phyloP scores from a whole-genome alignment of 2,888 invertebrate species.

The Rapana venosa region DNA sequence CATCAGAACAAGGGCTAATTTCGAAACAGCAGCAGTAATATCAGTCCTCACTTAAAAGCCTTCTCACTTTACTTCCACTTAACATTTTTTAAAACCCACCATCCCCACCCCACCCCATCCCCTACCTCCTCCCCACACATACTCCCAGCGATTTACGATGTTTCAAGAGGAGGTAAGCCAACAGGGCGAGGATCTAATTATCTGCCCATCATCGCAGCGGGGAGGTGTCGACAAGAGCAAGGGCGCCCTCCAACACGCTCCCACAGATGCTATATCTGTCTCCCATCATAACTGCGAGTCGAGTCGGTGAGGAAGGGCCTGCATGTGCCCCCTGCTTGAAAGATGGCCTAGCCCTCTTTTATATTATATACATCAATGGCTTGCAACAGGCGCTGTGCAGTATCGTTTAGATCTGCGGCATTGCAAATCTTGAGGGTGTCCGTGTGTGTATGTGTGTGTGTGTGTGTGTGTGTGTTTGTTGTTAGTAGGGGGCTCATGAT shows the following conservation, averaged over 20 bases:
- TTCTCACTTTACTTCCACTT: too few relatives aligned
- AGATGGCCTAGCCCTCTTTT: not conserved
- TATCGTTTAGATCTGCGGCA: not conserved
- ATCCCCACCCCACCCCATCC: not conserved
- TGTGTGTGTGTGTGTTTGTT: slow-evolving; percentile 13
- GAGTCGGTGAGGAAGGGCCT: slow-evolving; percentile 27
- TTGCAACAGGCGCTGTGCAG: not conserved
- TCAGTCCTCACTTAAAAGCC: too few relatives aligned
- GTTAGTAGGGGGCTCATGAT: not conserved
- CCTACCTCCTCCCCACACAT: not conserved
- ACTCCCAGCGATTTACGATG: not conserved
- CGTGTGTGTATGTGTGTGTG: slow-evolving; percentile 28
- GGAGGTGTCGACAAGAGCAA: not conserved
- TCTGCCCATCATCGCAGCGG: slow-evolving; percentile 31
- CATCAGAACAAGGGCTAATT: too few relatives aligned
- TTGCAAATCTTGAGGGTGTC: not conserved
- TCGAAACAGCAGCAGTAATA: too few relatives aligned
- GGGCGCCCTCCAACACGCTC: slow-evolving; percentile 21
- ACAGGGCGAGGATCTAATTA: slow-evolving; percentile 28
- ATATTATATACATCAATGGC: not conserved
- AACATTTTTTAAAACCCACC: not conserved
- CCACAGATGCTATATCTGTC: slow-evolving; percentile 35
- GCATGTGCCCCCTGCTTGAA: slow-evolving; percentile 8
- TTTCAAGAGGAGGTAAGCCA: not conserved
- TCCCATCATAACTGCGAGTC: slow-evolving; percentile 15